Conservation (phyloP, 2,797 vertebrate species). For the Clarias platycephalus region DNA sequence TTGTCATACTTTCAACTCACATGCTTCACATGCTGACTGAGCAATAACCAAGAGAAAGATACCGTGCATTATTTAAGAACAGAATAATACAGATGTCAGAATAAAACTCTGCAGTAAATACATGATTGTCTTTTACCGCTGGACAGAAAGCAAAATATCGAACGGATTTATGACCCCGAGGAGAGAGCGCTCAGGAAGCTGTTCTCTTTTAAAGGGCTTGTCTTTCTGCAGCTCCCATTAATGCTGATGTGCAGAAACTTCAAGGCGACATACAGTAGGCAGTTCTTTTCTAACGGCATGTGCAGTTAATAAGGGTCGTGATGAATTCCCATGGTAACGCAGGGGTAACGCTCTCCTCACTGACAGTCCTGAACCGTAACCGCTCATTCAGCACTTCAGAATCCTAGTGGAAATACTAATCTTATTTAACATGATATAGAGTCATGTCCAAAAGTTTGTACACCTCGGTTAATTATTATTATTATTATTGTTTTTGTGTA, state of each 20-base stretch:
- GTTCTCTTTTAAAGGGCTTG: neutral
- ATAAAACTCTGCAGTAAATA: conserved; percentile 4
- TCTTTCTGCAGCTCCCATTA: conserved; percentile 14
- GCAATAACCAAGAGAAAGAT: neutral
- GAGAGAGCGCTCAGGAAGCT: neutral
- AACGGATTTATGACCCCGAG: neutral
- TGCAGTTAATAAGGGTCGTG: neutral
- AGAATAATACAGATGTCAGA: neutral
- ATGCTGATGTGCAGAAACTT: neutral
- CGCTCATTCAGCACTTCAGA: too few species aligned
- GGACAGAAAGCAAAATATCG: neutral
- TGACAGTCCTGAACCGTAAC: too few species aligned
- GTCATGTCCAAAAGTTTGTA: too few species aligned
- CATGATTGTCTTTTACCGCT: neutral
- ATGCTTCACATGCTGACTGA: neutral
- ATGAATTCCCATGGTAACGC: neutral
- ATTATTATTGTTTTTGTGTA: too few species aligned
- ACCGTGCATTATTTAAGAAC: neutral
- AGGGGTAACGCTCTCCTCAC: too few species aligned
- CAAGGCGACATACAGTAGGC: neutral
- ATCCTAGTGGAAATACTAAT: too few species aligned
- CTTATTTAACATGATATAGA: too few species aligned
- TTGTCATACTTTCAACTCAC: conserved; percentile 9
- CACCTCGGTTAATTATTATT: too few species aligned
- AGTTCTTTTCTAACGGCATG: neutral